phyloP scores from a whole-genome alignment of 2,888 invertebrate genomes.

The Bellardia pandia region DNA sequence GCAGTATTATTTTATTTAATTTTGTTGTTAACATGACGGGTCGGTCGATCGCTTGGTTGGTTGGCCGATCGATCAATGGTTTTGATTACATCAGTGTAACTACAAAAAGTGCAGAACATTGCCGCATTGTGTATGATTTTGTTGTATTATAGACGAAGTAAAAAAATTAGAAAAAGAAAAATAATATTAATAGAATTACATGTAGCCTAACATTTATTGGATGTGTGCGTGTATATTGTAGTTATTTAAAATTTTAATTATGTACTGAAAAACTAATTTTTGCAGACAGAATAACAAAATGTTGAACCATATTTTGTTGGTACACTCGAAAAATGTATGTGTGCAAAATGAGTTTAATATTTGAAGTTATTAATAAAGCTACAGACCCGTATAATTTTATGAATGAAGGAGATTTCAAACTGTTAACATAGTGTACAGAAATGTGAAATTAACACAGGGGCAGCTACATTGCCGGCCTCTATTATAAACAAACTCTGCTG shows the following conservation, averaged over 20 bases:
- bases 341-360: no score
- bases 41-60: constrained; percentile 6
- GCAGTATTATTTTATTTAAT: background rate
- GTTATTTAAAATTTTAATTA: constrained; percentile 51
- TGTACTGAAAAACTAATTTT: constrained; percentile 33
- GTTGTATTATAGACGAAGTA: background rate
- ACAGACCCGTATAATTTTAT: no score
- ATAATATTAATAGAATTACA: constrained; percentile 1
- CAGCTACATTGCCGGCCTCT: no score
- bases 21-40: constrained; percentile 37
- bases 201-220: background rate
- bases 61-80: constrained; percentile 28
- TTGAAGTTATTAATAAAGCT: no score
- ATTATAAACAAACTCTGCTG: no score
- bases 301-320: constrained; percentile 12
- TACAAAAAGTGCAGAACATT: constrained; percentile 33
- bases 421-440: no score
- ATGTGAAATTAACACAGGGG: no score
- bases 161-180: background rate
- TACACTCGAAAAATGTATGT: constrained; percentile 2
- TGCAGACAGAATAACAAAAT: constrained; percentile 45
- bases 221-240: constrained; percentile 2
- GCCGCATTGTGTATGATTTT: constrained; percentile 36
- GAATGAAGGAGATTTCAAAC: no score
- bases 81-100: constrained; percentile 50